Evolutionary conservation across 2,113 vertebrate species (phyloP), one percentile per base, ranked within the genome.

Genomic region (Phalacrocorax carbo): DNA sequence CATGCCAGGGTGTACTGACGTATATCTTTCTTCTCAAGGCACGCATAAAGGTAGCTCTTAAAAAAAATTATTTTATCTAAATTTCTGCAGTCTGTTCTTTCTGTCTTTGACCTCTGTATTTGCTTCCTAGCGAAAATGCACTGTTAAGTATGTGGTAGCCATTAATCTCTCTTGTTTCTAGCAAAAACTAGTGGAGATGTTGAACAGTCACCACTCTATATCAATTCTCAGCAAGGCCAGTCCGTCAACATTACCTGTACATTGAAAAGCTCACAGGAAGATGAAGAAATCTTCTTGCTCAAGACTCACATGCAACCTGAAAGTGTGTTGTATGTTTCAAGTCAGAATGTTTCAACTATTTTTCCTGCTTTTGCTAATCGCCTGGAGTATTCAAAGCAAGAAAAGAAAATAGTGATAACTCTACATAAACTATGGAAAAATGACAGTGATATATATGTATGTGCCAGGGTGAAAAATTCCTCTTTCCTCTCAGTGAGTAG

Each of bases 291-390:
- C 51, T 27, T 19, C 60, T 12, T 97, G 66, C 61, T 95, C 49
- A 94, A 21, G 86, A 87, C 42, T 29, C 76, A 48, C 0, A 1
- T 34, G 10, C 54, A 71, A 5, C 64, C 14, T 14, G 61, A 25
- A 19, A 2, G 0, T 0, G 92, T 97, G 58, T 44, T 97, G 0
- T 9, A 48, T 22, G 38, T 57, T 57, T 42, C 46, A 17, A 8
- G 15, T 3, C 11, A 30, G 15, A 66, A 25, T 2, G 0, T 0
- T 36, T 1, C 57, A 4, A 1, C 1, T 11, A 17, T 79, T 72
- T 23, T 1, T 18, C 17, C 54, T 25, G 9, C 34, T 23, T 93
- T 96, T 75, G 22, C 2, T 69, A 21, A 58, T 64, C 95, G 95
- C 58, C 51, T 85, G 62, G 12, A 89, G 3, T 75, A 80, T 21